Base-by-base conservation (phyloP, 2,113 vertebrate genomes). In the Hemicordylus capensis region DNA sequence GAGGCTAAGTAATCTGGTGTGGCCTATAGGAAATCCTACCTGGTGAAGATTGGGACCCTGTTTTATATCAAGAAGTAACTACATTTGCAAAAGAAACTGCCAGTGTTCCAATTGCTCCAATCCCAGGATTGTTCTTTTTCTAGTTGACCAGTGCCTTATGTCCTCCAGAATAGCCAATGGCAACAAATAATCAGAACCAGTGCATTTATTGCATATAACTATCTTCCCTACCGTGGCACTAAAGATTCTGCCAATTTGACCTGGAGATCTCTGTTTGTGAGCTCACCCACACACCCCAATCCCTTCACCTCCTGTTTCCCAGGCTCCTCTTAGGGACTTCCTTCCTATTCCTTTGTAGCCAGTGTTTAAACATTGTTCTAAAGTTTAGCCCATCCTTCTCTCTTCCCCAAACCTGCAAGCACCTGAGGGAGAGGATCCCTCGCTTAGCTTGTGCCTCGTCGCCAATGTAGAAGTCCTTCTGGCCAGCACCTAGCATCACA, bases 381-480 rank as follows among this genome's bases (percentile, higher is more conserved):
- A n/a, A n/a, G 56, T 22, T 28, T 61, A 83, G 44, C 44, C 34
- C 37, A 46, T 10, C 58, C 4, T 31, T 24, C 34, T 20, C 56
- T 0, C 37, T 31, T n/a, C 39, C 42, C 9, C 1, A 56, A 15
- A 28, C 9, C 79, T 79, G 9, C 19, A 24, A 58, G 14, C 69
- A 81, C 93, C 91, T 95, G 70, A 94, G 88, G 64, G 88, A 89
- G 80, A 96, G 89, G 34, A 89, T 80, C n/a, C 78, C 84, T 26
- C 93, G 76, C n/a, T 77, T 80, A 0, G 77, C 78, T 64, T 88
- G 90, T 0, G 90, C 94, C 8, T 92, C 46, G 0, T 91, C 91
- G 14, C 95, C 95, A 26, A 83, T 87, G 34, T 61, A 88, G 75
- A 70, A 59, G 4, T 89, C 87, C 75, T 85, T 87, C 63, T 4